Percentiles rank a stretch among this genome's conserved stretches.
Conservation (phyloP, 2,797 vertebrate genomes). For the Gymnothorax reevesii region DNA sequence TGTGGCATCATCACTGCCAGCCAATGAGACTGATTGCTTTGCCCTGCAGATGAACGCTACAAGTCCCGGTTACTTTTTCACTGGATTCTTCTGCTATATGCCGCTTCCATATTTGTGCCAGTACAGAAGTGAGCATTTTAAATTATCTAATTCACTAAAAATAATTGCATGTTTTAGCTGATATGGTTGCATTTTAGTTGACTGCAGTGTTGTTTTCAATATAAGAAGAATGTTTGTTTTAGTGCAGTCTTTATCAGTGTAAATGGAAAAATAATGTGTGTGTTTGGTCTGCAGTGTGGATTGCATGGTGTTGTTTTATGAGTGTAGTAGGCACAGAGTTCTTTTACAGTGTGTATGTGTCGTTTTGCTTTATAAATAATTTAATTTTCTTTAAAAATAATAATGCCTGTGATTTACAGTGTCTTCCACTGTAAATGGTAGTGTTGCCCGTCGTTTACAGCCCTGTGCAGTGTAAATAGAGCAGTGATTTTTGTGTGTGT, state of each 20-base stretch:
- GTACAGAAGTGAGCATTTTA: conserved; percentile 76
- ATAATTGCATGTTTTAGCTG: no score
- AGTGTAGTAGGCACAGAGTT: no score
- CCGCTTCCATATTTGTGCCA: conserved; percentile 86
- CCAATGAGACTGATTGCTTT: conserved; percentile 82
- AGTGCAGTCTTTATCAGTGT: no score
- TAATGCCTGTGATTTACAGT: no score
- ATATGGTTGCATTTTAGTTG: no score
- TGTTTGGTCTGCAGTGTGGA: no score
- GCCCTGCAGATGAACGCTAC: conserved; percentile 81
- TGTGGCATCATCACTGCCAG: conserved; percentile 64
- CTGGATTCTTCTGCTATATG: conserved; percentile 81
- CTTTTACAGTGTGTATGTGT: not conserved
- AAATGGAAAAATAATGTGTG: no score
- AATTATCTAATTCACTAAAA: not conserved
- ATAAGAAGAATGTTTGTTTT: no score
- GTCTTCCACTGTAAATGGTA: not conserved
- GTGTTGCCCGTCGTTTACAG: not conserved
- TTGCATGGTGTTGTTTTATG: no score
- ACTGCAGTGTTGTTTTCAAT: no score
- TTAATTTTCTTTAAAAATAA: not conserved
- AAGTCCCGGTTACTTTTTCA: conserved; percentile 78
- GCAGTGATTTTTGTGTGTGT: not conserved
- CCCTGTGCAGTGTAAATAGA: not conserved
- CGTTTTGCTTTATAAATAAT: not conserved